Conservation (phyloP, 2,113 vertebrate genomes). For the Dicerorhinus sumatrensis region DNA sequence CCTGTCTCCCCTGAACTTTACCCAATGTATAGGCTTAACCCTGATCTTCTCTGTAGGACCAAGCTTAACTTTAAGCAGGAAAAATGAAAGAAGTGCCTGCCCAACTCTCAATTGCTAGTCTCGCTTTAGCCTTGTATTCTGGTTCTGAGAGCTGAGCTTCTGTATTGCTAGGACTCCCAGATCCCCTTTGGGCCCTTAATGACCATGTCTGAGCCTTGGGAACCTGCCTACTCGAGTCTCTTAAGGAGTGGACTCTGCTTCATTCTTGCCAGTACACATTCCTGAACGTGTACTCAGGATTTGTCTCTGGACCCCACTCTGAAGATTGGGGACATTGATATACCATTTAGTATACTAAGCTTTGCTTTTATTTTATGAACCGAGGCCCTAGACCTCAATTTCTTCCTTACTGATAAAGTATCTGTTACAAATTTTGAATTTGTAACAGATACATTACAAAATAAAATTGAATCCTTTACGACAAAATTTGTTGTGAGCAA, state of each 20-base stretch:
- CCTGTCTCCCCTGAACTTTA: background rate
- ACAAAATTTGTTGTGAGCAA: background rate
- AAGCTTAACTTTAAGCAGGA: background rate
- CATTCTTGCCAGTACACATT: background rate
- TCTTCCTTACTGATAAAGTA: background rate
- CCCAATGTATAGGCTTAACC: background rate
- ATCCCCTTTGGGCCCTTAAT: background rate
- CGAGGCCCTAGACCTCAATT: background rate
- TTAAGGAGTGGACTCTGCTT: background rate
- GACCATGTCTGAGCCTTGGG: slow-evolving; percentile 1
- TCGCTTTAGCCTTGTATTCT: background rate
- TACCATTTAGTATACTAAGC: background rate
- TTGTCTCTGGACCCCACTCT: background rate
- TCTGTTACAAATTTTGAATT: background rate
- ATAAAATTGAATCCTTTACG: background rate
- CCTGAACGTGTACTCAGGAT: background rate
- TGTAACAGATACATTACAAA: background rate
- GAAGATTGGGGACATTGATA: background rate
- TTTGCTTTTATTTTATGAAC: slow-evolving; percentile 29
- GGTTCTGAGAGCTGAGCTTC: slow-evolving; percentile 7
- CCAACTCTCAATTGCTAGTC: background rate
- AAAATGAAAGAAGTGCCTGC: background rate
- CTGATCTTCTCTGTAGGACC: background rate
- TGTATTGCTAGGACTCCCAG: background rate
- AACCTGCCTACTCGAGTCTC: background rate